Evolutionary conservation across 2,113 vertebrate genomes (phyloP).

Genomic region (Etheostoma spectabile): DNA sequence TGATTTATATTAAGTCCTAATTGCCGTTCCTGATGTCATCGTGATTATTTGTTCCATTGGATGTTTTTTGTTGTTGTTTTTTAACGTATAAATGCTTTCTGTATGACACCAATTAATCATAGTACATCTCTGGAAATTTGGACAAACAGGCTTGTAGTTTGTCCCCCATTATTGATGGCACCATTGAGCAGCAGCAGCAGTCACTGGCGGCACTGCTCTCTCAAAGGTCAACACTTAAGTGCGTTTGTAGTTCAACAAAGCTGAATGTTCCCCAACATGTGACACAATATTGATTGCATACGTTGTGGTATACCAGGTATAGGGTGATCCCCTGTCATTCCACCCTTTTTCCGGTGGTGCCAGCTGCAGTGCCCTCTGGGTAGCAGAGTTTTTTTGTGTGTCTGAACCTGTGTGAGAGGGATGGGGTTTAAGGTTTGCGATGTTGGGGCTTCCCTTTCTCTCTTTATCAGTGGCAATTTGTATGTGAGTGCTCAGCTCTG

Average conservation of each 20-base stretch:
- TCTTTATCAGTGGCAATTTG: constrained; percentile 81
- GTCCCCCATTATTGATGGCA: constrained; percentile 20
- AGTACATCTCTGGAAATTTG: neutral
- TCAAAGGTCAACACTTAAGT: constrained; percentile 28
- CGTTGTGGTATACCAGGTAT: neutral
- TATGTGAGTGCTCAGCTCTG: constrained; percentile 79
- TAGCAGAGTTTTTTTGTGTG: constrained; percentile 24
- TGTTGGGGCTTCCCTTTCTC: constrained; percentile 65
- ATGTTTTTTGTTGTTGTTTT: neutral
- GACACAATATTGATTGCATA: constrained; percentile 21
- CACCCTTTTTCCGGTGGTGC: constrained; percentile 6
- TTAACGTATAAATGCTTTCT: neutral
- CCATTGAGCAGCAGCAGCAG: neutral
- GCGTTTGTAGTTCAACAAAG: constrained; percentile 3
- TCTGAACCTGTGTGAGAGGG: constrained; percentile 37
- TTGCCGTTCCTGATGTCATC: neutral
- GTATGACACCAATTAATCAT: constrained; percentile 11
- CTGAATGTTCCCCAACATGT: constrained; percentile 4
- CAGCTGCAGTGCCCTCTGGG: constrained; percentile 54
- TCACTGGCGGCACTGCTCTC: constrained; percentile 8
- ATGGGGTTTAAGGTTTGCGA: constrained; percentile 64
- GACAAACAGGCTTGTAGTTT: constrained; percentile 1
- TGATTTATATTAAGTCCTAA: neutral
- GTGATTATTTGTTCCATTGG: neutral
- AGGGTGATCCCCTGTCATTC: neutral